Base-by-base conservation (phyloP, 2,888 invertebrate genomes). In the Drosophila nr. perissopoda region DNA sequence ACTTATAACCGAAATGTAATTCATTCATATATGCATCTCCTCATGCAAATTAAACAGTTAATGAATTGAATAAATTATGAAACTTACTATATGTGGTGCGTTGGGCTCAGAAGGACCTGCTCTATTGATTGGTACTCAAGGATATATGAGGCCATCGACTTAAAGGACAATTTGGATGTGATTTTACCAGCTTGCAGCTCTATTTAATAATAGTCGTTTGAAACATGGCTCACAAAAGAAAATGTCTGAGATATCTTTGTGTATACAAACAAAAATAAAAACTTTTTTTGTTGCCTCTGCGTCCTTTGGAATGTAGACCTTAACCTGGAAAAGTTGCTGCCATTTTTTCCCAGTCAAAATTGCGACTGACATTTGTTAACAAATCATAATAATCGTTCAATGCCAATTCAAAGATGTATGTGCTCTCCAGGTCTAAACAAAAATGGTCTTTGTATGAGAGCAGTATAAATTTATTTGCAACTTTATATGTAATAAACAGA, bases 1-100 rank as follows among this genome's bases (percentile, higher is more conserved):
- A 63, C 25, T 57, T 63, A 66, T 74, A 77, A 64, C 54, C 62
- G 10, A 70, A 64, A 58, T 77, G 62, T 74, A 70, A 61, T 74
- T 61, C 64, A 1, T 53, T 74, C 27, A 70, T 79, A 66, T 70
- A 46, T 74, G 65, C 61, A 48, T 71, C 51, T 59, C 53, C 49
- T 61, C 63, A 61, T 53, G 46, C 62, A 38, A 66, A 67, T 57
- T 56, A 59, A 69, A 77, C 58, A 70, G 74, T 69, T 73, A 62
- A 69, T 40, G 54, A 77, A 70, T 74, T 74, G 25, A 78, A 78
- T 66, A 63, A 60, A 78, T 36, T 27, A 54, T 53, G 29, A 18
- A 58, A 61, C 34, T 58, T 49, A 42, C 48, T 51, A 36, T 36
- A 27, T 31, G 46, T 46, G 16, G 4, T 46, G 25, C 25, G 25